Percentiles rank a stretch among this genome's conserved stretches.
Evolutionary conservation across 1,140 invertebrate species (phyloP).

Genomic region (Drosophila suzukii): DNA sequence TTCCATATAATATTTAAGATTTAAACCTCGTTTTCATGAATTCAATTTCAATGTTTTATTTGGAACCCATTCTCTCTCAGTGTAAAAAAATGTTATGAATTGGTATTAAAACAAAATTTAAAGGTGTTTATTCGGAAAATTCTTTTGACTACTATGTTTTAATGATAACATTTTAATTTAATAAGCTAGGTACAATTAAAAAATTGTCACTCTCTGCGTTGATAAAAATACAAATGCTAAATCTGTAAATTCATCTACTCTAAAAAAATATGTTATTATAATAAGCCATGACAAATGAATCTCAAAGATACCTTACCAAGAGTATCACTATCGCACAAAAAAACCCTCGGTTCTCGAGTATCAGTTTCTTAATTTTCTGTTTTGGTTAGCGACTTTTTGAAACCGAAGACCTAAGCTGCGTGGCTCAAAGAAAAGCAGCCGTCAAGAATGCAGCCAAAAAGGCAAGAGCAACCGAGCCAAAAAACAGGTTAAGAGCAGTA

Average conservation of each 20-base stretch:
- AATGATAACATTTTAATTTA: too few relatives aligned
- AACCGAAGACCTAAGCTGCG: constrained; percentile 52
- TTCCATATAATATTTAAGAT: too few relatives aligned
- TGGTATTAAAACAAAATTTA: too few relatives aligned
- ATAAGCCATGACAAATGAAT: background rate
- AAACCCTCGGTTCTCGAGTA: constrained; percentile 17
- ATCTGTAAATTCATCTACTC: background rate
- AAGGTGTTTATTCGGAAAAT: too few relatives aligned
- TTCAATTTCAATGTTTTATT: too few relatives aligned
- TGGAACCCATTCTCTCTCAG: too few relatives aligned
- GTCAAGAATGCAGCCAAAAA: constrained; percentile 69
- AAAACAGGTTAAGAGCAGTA: constrained; percentile 70
- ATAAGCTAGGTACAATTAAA: too few relatives aligned
- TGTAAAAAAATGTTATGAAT: too few relatives aligned
- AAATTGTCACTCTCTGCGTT: too few relatives aligned
- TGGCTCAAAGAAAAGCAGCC: constrained; percentile 36
- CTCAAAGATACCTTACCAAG: background rate
- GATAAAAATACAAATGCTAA: too few relatives aligned
- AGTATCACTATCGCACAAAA: constrained; percentile 45
- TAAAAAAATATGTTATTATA: background rate
- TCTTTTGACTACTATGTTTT: too few relatives aligned
- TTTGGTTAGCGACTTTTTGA: constrained; percentile 57
- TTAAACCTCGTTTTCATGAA: too few relatives aligned
- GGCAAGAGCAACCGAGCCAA: constrained; percentile 38
- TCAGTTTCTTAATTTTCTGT: constrained; percentile 40